phyloP scores from a whole-genome alignment of 1,140 invertebrate species.

The Spodoptera litura region DNA sequence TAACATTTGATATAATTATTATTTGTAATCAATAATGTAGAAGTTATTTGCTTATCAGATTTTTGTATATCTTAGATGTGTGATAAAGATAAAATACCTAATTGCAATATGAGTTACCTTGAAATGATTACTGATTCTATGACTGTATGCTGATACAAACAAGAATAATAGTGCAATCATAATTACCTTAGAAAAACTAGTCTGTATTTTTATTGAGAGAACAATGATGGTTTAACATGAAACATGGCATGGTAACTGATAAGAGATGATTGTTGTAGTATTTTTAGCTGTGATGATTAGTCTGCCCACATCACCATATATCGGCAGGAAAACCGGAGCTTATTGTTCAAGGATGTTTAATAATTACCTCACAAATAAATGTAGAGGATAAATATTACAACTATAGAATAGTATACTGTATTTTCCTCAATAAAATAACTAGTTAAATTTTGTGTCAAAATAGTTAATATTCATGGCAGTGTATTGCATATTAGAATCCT shows the following conservation, averaged over 20 bases:
- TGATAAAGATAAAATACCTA: no score
- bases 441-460: neutral
- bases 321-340: constrained; percentile 15
- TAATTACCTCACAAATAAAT: neutral
- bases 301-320: constrained; percentile 1
- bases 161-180: neutral
- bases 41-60: no score
- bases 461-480: no score
- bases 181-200: neutral
- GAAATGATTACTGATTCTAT: no score
- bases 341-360: neutral
- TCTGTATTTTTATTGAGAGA: constrained; percentile 1
- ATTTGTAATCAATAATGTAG: no score
- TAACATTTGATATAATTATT: no score
- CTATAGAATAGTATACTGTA: neutral
- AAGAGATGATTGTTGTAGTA: neutral
- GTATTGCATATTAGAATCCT: no score
- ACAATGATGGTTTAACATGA: neutral
- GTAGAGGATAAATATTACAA: neutral
- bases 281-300: neutral
- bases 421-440: neutral
- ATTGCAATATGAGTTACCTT: no score
- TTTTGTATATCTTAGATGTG: no score
- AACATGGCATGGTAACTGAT: constrained; percentile 17
- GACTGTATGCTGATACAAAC: no score